Percentiles rank a stretch among this genome's conserved stretches.
These are phyloP conservation scores for Dryocosmus kuriphilus DNA, from an alignment of 2,888 invertebrate genomes.

Conservation along the genomic window DNA sequence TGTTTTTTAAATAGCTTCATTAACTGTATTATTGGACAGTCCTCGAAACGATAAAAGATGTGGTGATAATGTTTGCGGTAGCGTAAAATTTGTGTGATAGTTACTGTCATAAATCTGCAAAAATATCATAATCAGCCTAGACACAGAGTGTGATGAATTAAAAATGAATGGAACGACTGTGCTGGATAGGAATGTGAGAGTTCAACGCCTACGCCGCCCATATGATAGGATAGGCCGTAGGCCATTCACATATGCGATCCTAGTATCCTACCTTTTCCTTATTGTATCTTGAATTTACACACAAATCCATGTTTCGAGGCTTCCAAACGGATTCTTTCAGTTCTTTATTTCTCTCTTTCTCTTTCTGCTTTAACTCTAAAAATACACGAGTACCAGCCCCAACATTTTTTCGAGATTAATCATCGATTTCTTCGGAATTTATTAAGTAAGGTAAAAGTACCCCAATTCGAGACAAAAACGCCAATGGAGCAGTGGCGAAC, in stretches of 20 bases:
- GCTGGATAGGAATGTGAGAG: conserved; percentile 32
- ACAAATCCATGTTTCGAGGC: conserved; percentile 12
- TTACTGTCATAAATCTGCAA: conserved; percentile 23
- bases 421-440: conserved; percentile 1
- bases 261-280: background rate
- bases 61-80: background rate
- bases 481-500: no score
- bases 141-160: conserved; percentile 27
- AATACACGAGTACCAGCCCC: background rate
- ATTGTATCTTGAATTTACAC: conserved; percentile 3
- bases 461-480: no score
- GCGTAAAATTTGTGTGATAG: background rate
- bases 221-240: conserved; percentile 20
- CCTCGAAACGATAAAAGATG: background rate
- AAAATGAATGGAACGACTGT: conserved; percentile 8
- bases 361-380: background rate
- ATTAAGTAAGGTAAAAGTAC: no score
- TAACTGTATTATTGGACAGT: no score
- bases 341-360: background rate
- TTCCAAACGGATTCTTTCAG: background rate
- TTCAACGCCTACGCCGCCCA: conserved; percentile 35
- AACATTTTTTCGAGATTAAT: conserved; percentile 16
- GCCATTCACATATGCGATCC: background rate
- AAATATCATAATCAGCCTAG: background rate
- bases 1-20: no score